Evolutionary conservation across 2,113 vertebrate genomes (phyloP).

Genomic region (Argyrosomus japonicus): DNA sequence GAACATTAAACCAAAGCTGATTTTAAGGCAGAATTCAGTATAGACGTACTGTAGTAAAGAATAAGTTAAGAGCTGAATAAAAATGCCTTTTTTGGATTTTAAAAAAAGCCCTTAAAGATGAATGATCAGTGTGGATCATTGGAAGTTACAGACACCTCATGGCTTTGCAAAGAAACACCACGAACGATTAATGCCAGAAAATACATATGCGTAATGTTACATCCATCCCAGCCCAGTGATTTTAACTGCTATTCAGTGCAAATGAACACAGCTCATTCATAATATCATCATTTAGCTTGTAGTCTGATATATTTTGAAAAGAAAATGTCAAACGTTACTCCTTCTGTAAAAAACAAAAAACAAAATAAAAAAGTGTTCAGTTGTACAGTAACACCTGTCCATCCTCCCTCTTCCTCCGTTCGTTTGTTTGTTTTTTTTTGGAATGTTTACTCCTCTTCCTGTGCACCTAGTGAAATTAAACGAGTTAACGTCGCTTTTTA

Average conservation of each 20-base stretch:
- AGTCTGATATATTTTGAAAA: conserved; percentile 44
- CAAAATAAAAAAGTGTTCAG: conserved; percentile 31
- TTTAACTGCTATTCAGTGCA: conserved; percentile 77
- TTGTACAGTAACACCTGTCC: conserved; percentile 62
- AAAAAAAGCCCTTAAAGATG: conserved; percentile 31
- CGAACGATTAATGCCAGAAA: conserved; percentile 28
- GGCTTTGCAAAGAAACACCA: conserved; percentile 32
- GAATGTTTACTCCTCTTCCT: conserved; percentile 74
- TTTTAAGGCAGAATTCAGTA: conserved; percentile 72
- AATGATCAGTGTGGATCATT: conserved; percentile 33
- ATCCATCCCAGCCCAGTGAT: conserved; percentile 65
- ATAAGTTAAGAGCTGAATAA: conserved; percentile 60
- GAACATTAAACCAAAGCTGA: conserved; percentile 47
- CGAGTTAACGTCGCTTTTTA: neutral
- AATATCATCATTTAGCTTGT: conserved; percentile 48
- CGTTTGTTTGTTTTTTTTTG: conserved; percentile 52
- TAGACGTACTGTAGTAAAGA: conserved; percentile 49
- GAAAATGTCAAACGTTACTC: conserved; percentile 38
- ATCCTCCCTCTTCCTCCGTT: conserved; percentile 8
- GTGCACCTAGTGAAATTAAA: conserved; percentile 11
- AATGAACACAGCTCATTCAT: conserved; percentile 60
- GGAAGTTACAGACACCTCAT: conserved; percentile 32
- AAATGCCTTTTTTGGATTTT: conserved; percentile 18
- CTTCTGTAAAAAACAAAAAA: neutral
- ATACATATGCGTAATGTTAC: conserved; percentile 34